Evolutionary conservation across 2,113 vertebrate species (phyloP).

Genomic region (Manacus vitellinus): DNA sequence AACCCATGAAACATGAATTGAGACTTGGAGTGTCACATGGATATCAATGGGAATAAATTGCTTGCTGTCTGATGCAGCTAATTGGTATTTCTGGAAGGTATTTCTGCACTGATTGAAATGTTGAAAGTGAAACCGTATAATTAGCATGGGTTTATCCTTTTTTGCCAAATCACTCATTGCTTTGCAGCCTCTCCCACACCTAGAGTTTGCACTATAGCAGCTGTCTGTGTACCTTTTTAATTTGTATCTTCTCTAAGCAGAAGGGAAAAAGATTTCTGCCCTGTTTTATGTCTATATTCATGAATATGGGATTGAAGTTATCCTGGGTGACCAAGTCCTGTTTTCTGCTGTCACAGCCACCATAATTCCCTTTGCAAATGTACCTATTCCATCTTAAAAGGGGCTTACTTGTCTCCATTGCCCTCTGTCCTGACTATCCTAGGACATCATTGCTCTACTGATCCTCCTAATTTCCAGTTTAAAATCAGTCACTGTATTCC

Average conservation of each 20-base stretch:
- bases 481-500: neutral
- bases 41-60: neutral
- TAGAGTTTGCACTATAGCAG: neutral
- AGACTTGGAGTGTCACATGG: neutral
- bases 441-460: neutral
- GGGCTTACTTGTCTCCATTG: rapidly evolving
- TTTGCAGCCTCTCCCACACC: neutral
- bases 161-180: neutral
- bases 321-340: neutral
- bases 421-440: neutral
- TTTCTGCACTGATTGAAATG: neutral
- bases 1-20: neutral
- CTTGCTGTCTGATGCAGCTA: neutral
- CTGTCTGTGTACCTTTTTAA: neutral
- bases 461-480: neutral
- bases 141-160: neutral
- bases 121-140: neutral
- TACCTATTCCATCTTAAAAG: neutral
- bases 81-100: neutral
- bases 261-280: neutral
- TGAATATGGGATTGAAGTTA: neutral
- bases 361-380: neutral
- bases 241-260: neutral
- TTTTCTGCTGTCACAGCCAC: neutral
- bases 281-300: neutral